Base-by-base conservation (phyloP, 1,140 invertebrate genomes). In the Drosophila nikananu region DNA sequence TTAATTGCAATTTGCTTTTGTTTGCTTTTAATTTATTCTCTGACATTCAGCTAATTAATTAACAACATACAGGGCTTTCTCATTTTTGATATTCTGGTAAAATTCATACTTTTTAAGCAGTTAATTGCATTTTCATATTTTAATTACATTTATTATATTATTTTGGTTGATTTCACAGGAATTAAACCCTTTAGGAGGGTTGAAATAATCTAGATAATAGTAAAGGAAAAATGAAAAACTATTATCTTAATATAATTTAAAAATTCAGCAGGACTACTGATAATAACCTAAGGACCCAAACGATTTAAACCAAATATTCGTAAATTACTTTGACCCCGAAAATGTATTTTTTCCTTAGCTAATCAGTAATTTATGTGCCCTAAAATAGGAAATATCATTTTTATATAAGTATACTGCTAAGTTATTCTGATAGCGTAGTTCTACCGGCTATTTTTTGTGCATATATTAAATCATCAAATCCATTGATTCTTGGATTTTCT, bases 1-100 rank as follows among this genome's bases (percentile, higher is more conserved):
- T 30, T 59, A 71, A 59, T 72, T 73, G 66, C 27, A 41, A 25
- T 35, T 60, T 30, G 21, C 12, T 15, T 2, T 12, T 60, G 67
- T 72, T 73, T 72, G 44, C 44, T 60, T 73, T 60, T 51, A 51
- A 72, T 73, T 60, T 51, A 5, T 9, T 15, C 10, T 12, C 19
- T 32, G 49, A 13, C n/a, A 21, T 12, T 37, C 17, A 10, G 25
- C 41, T 52, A 42, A 73, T 73, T 73, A 72, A 60, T 72, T 44
- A 27, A 46, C 37, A 65, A 55, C 27, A 49, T 13, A 9, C 10
- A 44, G 13, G 3, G n/a, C 13, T 25, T 15, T 41, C 5, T 55
- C 9, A 17, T 27, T 27, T n/a, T 51, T 5, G 2, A 4, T n/a
- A 54, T 30, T 54, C 32, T 21, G 19, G 19, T 10, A 2, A 55